Percentiles rank a stretch among this genome's conserved stretches.
Evolutionary conservation across 53 echinoderm and acorn worm species (phyloP).

Genomic region (Pentamera pediparva): DNA sequence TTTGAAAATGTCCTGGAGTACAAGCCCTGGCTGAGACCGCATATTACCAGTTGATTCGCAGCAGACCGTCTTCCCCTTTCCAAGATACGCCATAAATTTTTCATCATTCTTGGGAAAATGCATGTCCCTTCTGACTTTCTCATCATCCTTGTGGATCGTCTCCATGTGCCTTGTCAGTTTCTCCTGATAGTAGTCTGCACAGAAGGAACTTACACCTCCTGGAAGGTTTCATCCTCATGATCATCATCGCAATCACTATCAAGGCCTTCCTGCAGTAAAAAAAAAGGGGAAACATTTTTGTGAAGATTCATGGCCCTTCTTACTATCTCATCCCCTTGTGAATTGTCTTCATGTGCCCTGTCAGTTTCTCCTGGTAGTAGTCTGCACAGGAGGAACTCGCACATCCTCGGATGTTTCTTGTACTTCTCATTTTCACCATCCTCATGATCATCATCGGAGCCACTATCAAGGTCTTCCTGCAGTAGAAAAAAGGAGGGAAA

Average conservation of each 20-base stretch:
- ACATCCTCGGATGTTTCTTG: too few relatives aligned
- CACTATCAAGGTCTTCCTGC: too few relatives aligned
- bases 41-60: slow-evolving; percentile 7
- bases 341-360: background rate
- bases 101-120: slow-evolving; percentile 15
- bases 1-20: background rate
- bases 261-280: too few relatives aligned
- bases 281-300: slow-evolving; percentile 29
- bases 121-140: background rate
- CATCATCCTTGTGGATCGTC: too few relatives aligned
- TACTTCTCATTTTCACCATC: too few relatives aligned
- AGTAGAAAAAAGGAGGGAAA: too few relatives aligned
- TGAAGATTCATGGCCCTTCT: slow-evolving; percentile 23
- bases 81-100: slow-evolving; percentile 24
- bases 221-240: too few relatives aligned
- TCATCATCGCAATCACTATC: too few relatives aligned
- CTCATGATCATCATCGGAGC: too few relatives aligned
- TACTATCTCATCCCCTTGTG: slow-evolving; percentile 11
- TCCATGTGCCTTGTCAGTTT: too few relatives aligned
- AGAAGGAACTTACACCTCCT: too few relatives aligned
- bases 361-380: background rate
- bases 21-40: slow-evolving; percentile 27
- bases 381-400: background rate
- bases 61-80: slow-evolving; percentile 20
- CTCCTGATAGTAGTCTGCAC: too few relatives aligned